Base-by-base conservation (phyloP, 1,140 invertebrate genomes). In the Plutomurus gul region DNA sequence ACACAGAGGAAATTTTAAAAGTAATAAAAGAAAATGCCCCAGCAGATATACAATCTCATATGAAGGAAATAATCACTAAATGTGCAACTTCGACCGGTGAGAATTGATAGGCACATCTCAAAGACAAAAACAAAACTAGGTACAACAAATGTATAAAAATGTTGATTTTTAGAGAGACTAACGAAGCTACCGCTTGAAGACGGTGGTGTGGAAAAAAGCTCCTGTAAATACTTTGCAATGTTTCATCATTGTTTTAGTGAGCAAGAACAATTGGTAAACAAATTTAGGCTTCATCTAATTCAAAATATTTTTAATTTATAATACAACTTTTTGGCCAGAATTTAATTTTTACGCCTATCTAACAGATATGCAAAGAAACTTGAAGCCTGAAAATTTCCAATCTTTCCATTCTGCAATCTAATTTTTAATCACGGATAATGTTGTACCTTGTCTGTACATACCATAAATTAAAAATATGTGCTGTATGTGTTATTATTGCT, bases 181-280 rank as follows among this genome's bases (percentile, higher is more conserved):
- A 33, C 25, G 4, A 65, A 65, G 27, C 56, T 65, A 13, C 10
- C 27, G n/a, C 11, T 43, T n/a, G 39, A 7, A 27, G 30, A 33
- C 27, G 22, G 30, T 18, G 60, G 46, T 20, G 13, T 10, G n/a
- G 36, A 46, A 13, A 74, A 22, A 36, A 71, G 30, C 16, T 51
- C 51, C 1, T 79, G 78, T 27, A 79, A 79, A 76, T 65, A 37
- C 25, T 51, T 36, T 30, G 70, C 70, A 8, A 78, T 74, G 77
- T 47, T 74, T 27, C 46, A 74, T 25, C 18, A 51, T 40, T 78
- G 77, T 43, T 74, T 74, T 13, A 74, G 49, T 5, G 72, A 49
- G 16, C 39, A 46, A 49, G 70, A 78, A 51, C 22, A 71, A 71
- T 11, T 18, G 36, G 37, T 60, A 70, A 25, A 27, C 3, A 11